These are phyloP conservation scores for Falco naumanni DNA, from an alignment of 2,797 vertebrate species.

Conservation along the genomic window DNA sequence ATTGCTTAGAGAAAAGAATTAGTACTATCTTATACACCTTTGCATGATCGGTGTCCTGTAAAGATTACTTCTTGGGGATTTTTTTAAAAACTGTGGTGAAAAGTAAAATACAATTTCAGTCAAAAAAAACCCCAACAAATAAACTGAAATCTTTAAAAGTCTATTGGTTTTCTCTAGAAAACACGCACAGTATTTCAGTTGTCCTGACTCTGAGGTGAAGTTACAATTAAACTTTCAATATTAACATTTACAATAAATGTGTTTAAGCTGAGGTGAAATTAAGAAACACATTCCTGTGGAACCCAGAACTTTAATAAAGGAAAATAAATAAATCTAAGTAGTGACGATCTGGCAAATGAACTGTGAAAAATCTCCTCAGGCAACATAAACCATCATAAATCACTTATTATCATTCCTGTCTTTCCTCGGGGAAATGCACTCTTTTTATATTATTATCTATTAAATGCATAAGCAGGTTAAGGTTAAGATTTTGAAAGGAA, in stretches of 20 bases:
- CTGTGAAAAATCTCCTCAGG: neutral
- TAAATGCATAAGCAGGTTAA: neutral
- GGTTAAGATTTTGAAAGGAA: neutral
- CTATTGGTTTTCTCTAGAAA: neutral
- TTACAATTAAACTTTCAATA: neutral
- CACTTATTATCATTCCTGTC: neutral
- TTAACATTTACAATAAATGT: neutral
- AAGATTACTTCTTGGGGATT: neutral
- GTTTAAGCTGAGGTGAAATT: neutral
- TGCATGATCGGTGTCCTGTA: neutral
- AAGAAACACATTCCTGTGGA: neutral
- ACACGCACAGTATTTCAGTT: neutral
- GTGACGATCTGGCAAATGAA: neutral
- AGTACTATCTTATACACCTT: neutral
- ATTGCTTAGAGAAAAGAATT: neutral
- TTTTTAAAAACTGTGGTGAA: neutral
- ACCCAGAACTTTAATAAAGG: neutral
- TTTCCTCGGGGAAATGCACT: neutral
- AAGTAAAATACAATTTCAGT: neutral
- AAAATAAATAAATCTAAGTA: neutral
- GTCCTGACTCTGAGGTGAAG: neutral
- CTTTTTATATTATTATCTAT: neutral
- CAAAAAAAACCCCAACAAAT: neutral
- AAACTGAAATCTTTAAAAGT: neutral
- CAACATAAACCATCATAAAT: neutral